phyloP scores from a whole-genome alignment of 1,140 invertebrate genomes.

The Lucilia cuprina region DNA sequence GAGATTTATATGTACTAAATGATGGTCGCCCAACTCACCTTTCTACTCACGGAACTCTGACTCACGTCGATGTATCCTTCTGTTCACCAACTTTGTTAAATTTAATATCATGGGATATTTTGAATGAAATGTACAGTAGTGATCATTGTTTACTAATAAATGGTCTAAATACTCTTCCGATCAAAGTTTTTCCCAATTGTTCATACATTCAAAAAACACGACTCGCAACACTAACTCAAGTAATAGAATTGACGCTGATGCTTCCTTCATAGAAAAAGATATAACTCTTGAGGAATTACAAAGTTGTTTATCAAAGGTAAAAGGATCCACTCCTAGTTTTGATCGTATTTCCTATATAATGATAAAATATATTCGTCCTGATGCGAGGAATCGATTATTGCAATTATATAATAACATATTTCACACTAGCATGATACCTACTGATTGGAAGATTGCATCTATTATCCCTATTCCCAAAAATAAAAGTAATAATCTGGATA shows the following conservation, averaged over 20 bases:
- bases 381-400: conserved; percentile 29
- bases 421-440: neutral
- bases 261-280: no score
- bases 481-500: neutral
- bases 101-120: no score
- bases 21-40: neutral
- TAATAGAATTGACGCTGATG: no score
- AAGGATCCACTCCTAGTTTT: neutral
- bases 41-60: neutral
- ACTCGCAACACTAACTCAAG: no score
- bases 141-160: neutral
- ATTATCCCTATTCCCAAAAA: conserved; percentile 20
- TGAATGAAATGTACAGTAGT: neutral
- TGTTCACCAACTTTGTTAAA: neutral
- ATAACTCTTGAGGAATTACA: neutral
- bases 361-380: conserved; percentile 30
- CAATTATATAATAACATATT: conserved; percentile 34
- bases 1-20: neutral
- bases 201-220: no score
- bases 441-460: neutral
- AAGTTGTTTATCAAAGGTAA: neutral
- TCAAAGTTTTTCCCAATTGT: no score
- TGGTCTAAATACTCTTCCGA: no score
- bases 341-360: conserved; percentile 31
- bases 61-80: neutral